These are phyloP conservation scores for Toxotes chatareus DNA, from an alignment of 2,113 vertebrate species.

Conservation along the genomic window DNA sequence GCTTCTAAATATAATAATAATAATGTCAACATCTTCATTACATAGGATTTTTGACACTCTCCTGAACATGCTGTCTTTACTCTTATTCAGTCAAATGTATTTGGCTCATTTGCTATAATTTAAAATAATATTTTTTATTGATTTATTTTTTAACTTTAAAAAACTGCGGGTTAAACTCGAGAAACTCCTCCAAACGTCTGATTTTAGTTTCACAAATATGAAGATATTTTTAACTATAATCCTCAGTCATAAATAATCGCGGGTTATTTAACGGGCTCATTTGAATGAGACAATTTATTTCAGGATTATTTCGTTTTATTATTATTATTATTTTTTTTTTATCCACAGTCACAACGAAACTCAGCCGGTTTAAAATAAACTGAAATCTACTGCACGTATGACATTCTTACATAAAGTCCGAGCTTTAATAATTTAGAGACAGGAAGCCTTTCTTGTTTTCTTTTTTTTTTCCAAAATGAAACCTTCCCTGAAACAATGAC, in stretches of 20 bases:
- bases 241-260: background rate
- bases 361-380: background rate
- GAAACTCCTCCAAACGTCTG: background rate
- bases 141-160: background rate
- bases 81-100: background rate
- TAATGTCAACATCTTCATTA: background rate
- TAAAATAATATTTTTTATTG: background rate
- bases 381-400: background rate
- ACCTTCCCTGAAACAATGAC: constrained; percentile 9
- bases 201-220: background rate
- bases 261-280: too few species aligned
- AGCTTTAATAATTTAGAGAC: constrained; percentile 28
- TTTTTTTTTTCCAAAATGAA: constrained; percentile 1
- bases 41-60: background rate
- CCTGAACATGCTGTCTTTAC: background rate
- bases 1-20: background rate
- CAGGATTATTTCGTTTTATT: background rate
- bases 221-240: background rate
- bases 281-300: background rate
- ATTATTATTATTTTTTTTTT: background rate
- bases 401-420: background rate
- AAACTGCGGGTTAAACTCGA: background rate
- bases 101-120: background rate
- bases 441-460: background rate
- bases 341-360: too few species aligned